These are phyloP conservation scores for Malurus leucopterus DNA, from an alignment of 2,797 vertebrate species.

Conservation along the genomic window DNA sequence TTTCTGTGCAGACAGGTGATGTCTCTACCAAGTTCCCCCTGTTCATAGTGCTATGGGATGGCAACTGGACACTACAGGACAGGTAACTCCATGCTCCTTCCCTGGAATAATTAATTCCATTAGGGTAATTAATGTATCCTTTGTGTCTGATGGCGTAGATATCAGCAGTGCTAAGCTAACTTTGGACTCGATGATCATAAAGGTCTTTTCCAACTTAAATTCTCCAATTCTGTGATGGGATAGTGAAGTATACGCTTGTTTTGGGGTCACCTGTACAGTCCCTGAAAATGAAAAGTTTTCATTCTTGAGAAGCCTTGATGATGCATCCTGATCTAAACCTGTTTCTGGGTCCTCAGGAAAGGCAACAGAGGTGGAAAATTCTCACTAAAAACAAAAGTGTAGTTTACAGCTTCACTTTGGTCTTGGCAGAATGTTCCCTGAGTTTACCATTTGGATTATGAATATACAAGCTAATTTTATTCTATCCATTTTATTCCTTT, in stretches of 20 bases:
- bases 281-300: background rate
- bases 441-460: background rate
- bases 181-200: background rate
- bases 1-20: background rate
- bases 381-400: background rate
- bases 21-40: background rate
- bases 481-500: background rate
- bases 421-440: background rate
- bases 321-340: background rate
- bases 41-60: rapidly evolving
- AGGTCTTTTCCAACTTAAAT: background rate
- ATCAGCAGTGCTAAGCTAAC: background rate
- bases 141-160: background rate
- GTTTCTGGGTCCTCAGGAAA: background rate
- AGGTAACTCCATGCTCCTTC: background rate
- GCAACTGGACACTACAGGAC: background rate
- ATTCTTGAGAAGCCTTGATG: background rate
- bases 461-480: background rate
- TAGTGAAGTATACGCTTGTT: background rate
- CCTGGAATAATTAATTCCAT: background rate
- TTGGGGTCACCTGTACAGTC: background rate
- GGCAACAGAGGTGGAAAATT: background rate
- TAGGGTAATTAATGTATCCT: background rate
- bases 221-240: background rate
- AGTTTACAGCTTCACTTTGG: background rate